Conservation (phyloP, 2,797 vertebrate species). For the Orientallactaga sibirica region DNA sequence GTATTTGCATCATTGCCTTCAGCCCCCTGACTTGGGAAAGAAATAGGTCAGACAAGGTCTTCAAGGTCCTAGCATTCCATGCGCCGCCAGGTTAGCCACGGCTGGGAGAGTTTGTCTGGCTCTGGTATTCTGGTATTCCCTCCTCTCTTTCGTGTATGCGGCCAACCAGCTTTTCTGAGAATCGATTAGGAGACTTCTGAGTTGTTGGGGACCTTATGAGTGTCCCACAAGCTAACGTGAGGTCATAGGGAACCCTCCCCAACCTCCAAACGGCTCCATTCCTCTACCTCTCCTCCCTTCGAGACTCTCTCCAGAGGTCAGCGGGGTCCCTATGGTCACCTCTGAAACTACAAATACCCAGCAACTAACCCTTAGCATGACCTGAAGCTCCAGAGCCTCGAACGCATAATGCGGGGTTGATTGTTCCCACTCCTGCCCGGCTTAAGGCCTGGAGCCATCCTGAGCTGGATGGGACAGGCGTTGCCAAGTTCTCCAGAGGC, state of each 20-base stretch:
- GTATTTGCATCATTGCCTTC: conserved; percentile 44
- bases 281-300: neutral
- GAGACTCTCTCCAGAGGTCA: neutral
- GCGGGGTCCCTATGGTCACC: accelerated
- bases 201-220: neutral
- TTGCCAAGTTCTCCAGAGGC: neutral
- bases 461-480: neutral
- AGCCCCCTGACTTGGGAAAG: conserved; percentile 13
- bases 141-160: conserved; percentile 14
- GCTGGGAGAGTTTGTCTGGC: neutral
- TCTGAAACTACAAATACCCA: conserved; percentile 8
- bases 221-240: neutral
- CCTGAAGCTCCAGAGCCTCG: neutral
- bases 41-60: conserved; percentile 40
- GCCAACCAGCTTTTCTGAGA: conserved; percentile 43
- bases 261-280: conserved; percentile 15
- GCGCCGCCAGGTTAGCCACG: neutral
- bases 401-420: neutral
- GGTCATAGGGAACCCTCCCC: neutral
- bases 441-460: neutral
- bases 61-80: neutral
- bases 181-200: neutral
- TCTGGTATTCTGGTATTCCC: conserved; percentile 23
- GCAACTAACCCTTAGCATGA: neutral
- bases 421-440: neutral